Percentiles rank a stretch among this genome's conserved stretches.
Conservation (phyloP, 2,797 vertebrate genomes). For the Florisuga fusca region DNA sequence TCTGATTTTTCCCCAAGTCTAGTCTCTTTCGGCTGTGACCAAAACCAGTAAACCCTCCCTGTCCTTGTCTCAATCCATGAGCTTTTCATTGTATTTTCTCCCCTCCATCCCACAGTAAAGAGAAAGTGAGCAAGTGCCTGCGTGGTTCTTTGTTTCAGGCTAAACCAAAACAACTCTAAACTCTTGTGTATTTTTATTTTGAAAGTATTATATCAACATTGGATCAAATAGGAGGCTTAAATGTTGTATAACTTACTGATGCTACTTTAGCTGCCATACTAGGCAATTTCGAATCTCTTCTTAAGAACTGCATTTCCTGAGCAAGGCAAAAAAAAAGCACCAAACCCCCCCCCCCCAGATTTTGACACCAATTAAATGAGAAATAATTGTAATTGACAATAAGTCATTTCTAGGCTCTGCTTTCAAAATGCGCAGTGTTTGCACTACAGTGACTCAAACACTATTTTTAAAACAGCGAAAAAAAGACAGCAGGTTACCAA, state of each 20-base stretch:
- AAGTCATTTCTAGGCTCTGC: not conserved
- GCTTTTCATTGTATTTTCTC: too few relatives aligned
- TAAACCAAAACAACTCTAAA: not conserved
- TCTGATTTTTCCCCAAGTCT: too few relatives aligned
- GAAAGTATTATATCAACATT: not conserved
- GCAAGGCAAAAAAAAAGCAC: not conserved
- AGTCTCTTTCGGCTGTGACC: too few relatives aligned
- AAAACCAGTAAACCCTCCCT: too few relatives aligned
- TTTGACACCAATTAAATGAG: not conserved
- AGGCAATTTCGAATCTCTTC: not conserved
- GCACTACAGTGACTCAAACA: not conserved
- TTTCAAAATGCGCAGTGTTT: not conserved
- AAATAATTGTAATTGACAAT: not conserved
- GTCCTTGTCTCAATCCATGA: too few relatives aligned
- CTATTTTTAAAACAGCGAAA: not conserved
- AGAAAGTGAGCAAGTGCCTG: too few relatives aligned
- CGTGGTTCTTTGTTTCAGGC: too few relatives aligned
- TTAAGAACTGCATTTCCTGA: not conserved
- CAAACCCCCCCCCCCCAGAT: not conserved
- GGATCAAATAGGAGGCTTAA: not conserved
- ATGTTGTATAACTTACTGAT: not conserved
- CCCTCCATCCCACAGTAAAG: too few relatives aligned
- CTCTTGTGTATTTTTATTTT: not conserved
- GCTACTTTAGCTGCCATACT: not conserved
- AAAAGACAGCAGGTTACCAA: not conserved